Base-by-base conservation (phyloP, 2,888 invertebrate genomes). In the Agrenia bidenticulata region DNA sequence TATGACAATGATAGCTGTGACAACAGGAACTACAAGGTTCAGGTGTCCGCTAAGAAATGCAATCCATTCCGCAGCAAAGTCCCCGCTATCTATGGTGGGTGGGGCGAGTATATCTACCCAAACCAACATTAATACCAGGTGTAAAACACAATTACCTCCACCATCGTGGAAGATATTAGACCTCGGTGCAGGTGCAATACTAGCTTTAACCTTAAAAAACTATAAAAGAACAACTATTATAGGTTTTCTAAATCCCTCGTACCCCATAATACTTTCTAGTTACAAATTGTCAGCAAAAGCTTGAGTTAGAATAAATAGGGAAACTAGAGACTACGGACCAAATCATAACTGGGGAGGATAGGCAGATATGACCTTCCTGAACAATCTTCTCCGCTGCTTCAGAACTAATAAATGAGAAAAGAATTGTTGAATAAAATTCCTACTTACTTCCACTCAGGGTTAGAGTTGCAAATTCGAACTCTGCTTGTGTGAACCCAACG, bases 401-500 rank as follows among this genome's bases (percentile, higher is more conserved):
- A 32, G 32, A 32, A 32, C 32, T 4, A 32, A 32, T 7, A 32
- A 32, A 32, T 32, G 32, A 32, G 5, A 32, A 32, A 32, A 4
- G 5, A 32, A 32, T 7, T n/a, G n/a, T n/a, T n/a, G 5, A 32
- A 32, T 4, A 32, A 32, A 32, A 32, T 32, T n/a, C 9, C 5
- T 45, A 81, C 85, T 83, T 85, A 95, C 95, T 94, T 85, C 96
- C 96, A 75, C 92, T 91, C 74, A 90, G 87, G 32, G 95, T 94
- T 37, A 95, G 85, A 1, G 97, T 97, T 19, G 94, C 94, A 81
- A 96, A 95, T 83, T 94, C 93, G 79, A 95, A 94, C 82, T 94
- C 92, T 65, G 94, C 94, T 58, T 94, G 94, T 45, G 93, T 92
- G 78, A 94, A 94, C 58, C 96, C 97, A 67, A 96, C 96, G 77